Evolutionary conservation across 1,140 invertebrate genomes (phyloP), one percentile per base, ranked within the genome.

Genomic region (Bradysia coprophila): DNA sequence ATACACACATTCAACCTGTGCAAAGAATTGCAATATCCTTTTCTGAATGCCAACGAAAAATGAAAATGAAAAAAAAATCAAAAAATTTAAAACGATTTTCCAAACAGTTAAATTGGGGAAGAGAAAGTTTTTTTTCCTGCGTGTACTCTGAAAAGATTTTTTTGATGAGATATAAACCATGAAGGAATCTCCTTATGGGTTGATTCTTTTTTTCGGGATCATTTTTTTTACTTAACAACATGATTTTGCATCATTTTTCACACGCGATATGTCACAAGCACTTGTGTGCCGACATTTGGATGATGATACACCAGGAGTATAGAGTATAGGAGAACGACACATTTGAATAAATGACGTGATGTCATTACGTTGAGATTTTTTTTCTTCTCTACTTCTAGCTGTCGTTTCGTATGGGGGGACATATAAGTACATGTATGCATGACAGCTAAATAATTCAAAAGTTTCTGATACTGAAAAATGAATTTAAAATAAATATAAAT

Each of bases 221-320:
- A 28, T 28, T 8, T 28, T 6, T 28, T 28, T 28, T 28, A 8
- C 13, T 28, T 8, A 28, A 28, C 13, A 28, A 28, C 24, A 28
- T 28, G 6, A 28, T 28, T 28, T 28, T 28, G 24, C 36, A 38
- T 38, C 36, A 38, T 38, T 38, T 38, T 38, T 38, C 36, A 38
- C 36, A 38, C 36, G 36, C 36, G 36, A 38, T 38, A 38, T 38
- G 36, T 38, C 36, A 38, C 36, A 38, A 18, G 36, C 36, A 38
- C 36, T 38, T 38, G 36, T 38, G 24, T 28, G 6, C 6, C 24
- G n/a, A n/a, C n/a, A n/a, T n/a, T n/a, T n/a, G n/a, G n/a, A n/a
- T n/a, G n/a, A n/a, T n/a, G n/a, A n/a, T n/a, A n/a, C n/a, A n/a
- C n/a, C n/a, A n/a, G n/a, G n/a, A n/a, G n/a, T n/a, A n/a, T n/a